phyloP scores from a whole-genome alignment of 2,113 vertebrate species.

The Corythaixoides concolor region DNA sequence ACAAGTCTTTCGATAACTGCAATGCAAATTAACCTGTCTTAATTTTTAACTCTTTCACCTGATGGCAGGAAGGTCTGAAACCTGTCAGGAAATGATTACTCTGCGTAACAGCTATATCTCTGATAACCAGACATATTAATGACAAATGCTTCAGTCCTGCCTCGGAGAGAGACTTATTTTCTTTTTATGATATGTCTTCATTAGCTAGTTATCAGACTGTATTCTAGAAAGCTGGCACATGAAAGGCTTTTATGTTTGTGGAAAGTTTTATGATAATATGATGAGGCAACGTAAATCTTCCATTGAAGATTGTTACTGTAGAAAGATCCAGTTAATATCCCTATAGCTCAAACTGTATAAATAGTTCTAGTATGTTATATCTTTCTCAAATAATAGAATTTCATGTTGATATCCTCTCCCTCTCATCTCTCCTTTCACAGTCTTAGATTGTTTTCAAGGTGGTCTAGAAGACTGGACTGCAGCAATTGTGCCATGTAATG shows the following conservation, averaged over 20 bases:
- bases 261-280: background rate
- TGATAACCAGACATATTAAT: slow-evolving; percentile 42
- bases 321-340: background rate
- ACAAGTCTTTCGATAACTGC: slow-evolving; percentile 66
- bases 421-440: background rate
- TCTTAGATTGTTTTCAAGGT: background rate
- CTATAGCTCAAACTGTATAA: background rate
- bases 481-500: background rate
- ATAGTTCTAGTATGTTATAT: background rate
- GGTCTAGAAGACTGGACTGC: background rate
- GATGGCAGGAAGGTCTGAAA: slow-evolving; percentile 57
- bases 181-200: slow-evolving; percentile 44
- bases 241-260: slow-evolving; percentile 13
- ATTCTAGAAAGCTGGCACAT: background rate
- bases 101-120: slow-evolving; percentile 41
- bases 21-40: slow-evolving; percentile 70
- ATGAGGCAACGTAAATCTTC: background rate
- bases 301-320: background rate
- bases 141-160: slow-evolving; percentile 50
- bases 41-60: slow-evolving; percentile 11
- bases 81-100: slow-evolving; percentile 66
- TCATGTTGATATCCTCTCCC: background rate
- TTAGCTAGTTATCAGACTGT: slow-evolving; percentile 49
- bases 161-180: slow-evolving; percentile 24
- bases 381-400: background rate